Conservation (phyloP, 2,797 vertebrate genomes). For the Percopsis omiscomaycus region DNA sequence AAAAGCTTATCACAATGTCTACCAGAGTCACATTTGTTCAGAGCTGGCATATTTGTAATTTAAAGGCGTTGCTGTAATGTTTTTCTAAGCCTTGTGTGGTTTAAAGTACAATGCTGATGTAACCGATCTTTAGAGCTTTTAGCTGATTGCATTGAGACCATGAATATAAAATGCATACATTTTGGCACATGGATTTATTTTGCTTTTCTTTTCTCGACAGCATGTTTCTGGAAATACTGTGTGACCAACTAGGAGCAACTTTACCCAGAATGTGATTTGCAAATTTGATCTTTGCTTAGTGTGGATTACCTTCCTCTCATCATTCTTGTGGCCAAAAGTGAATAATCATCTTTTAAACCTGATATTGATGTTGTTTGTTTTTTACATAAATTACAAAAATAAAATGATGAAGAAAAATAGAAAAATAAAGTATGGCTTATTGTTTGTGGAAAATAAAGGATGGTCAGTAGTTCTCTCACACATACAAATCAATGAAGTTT, state of each 20-base stretch:
- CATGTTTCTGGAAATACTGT: conserved; percentile 86
- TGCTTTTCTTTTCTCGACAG: conserved; percentile 51
- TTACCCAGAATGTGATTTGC: background rate
- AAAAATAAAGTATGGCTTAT: conserved; percentile 67
- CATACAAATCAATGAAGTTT: too few species aligned
- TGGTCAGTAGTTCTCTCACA: too few species aligned
- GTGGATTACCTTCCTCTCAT: conserved; percentile 25
- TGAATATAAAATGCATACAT: background rate
- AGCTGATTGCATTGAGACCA: too few species aligned
- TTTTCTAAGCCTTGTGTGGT: background rate
- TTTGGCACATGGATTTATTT: conserved; percentile 4
- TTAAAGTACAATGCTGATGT: background rate
- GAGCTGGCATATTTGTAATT: conserved; percentile 1
- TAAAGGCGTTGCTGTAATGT: background rate
- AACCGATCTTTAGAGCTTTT: background rate
- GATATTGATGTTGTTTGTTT: conserved; percentile 38
- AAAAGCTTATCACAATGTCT: background rate
- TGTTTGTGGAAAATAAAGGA: conserved; percentile 62
- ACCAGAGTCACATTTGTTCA: background rate
- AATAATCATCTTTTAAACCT: conserved; percentile 21
- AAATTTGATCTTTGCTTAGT: conserved; percentile 9
- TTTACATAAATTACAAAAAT: conserved; percentile 19
- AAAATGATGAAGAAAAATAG: conserved; percentile 60
- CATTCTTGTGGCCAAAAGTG: conserved; percentile 34
- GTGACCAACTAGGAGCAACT: conserved; percentile 76